Evolutionary conservation across 2,888 invertebrate species (phyloP).

Genomic region (Trichogramma evanescens): DNA sequence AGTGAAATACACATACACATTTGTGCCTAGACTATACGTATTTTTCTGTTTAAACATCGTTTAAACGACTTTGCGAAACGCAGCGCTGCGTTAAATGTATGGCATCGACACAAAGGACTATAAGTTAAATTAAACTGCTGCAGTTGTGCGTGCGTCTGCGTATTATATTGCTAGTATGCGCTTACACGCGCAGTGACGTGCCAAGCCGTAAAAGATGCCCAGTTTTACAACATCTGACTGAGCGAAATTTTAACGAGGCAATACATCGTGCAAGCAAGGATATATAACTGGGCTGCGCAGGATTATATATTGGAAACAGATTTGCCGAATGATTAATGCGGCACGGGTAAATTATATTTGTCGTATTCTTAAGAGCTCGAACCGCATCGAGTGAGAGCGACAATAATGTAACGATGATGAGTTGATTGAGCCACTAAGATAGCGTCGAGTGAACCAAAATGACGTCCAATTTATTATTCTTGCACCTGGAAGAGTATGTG

Average conservation of each 20-base stretch:
- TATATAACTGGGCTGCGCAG: too few species aligned
- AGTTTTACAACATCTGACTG: conserved; percentile 43
- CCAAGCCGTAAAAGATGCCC: conserved; percentile 32
- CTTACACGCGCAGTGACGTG: conserved; percentile 13
- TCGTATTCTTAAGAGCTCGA: neutral
- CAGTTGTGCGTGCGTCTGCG: conserved; percentile 23
- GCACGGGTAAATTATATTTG: neutral
- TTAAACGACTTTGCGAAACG: conserved; percentile 1
- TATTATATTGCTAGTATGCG: conserved; percentile 17
- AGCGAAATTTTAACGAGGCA: conserved; percentile 44
- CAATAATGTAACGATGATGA: neutral
- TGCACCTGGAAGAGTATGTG: too few species aligned
- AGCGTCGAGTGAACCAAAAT: too few species aligned
- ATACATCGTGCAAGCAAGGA: conserved; percentile 33
- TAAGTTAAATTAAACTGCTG: conserved; percentile 25
- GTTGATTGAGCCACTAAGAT: too few species aligned
- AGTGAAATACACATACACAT: too few species aligned
- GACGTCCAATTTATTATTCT: too few species aligned
- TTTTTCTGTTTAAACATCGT: too few species aligned
- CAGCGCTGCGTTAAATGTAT: conserved; percentile 14
- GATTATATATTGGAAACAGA: too few species aligned
- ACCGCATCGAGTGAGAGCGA: neutral
- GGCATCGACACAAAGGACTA: conserved; percentile 25
- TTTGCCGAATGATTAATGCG: neutral
- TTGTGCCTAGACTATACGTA: too few species aligned